Conservation (phyloP, 2,113 vertebrate species). For the Galeopterus variegatus region DNA sequence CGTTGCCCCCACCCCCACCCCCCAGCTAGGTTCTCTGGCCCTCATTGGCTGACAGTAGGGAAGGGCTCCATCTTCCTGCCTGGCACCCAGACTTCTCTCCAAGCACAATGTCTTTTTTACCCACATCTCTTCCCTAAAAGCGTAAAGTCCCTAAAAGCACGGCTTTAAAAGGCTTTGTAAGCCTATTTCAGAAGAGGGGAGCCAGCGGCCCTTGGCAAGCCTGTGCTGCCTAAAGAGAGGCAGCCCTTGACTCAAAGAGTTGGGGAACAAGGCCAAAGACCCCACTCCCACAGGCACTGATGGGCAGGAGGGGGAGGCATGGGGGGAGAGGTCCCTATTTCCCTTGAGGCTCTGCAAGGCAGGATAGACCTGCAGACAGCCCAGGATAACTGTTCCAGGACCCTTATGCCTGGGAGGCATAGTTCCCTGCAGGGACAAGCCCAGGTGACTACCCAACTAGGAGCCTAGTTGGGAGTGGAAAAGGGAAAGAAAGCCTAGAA, state of each 20-base stretch:
- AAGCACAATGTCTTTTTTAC: not conserved
- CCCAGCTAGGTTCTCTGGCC: not conserved
- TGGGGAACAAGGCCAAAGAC: not conserved
- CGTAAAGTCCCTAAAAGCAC: slow-evolving; percentile 56
- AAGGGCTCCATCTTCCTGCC: not conserved
- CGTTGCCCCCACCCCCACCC: too few relatives aligned
- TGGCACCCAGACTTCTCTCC: slow-evolving; percentile 46
- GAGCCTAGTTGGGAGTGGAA: not conserved
- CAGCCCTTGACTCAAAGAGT: not conserved
- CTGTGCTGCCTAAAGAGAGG: not conserved
- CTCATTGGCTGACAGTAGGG: not conserved
- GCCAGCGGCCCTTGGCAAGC: not conserved
- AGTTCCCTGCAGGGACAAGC: not conserved
- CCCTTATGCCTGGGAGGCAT: not conserved
- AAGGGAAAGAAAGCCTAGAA: not conserved
- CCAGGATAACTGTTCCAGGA: not conserved
- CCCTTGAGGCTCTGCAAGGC: not conserved
- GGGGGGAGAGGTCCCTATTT: not conserved
- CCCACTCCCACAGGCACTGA: not conserved
- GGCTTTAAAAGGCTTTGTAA: slow-evolving; percentile 55
- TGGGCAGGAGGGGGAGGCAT: not conserved
- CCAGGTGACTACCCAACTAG: not conserved
- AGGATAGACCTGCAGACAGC: not conserved
- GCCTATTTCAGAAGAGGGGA: not conserved
- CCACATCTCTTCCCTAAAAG: not conserved